A percentile compares a stretch with the other conserved stretches of the same genome.
Conservation (phyloP, 2,888 invertebrate species). For the Plemyria rubiginata region DNA sequence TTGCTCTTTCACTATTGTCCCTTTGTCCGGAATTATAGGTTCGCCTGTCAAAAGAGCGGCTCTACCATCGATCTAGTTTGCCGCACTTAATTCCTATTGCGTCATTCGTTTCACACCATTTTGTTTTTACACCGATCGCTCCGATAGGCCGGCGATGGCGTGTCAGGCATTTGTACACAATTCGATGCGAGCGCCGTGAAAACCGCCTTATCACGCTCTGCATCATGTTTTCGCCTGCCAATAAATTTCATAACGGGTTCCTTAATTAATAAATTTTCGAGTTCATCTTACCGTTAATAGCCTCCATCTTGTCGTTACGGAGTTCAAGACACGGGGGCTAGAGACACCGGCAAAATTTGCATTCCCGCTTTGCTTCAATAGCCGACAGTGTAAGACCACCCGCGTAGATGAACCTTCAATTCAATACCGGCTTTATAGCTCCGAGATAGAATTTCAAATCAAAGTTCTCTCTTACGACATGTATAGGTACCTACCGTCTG, state of each 20-base stretch:
- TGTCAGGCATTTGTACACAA: conserved; percentile 50
- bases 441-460: conserved; percentile 66
- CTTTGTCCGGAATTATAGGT: conserved; percentile 71
- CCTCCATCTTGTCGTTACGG: conserved; percentile 58
- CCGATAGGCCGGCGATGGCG: conserved; percentile 55
- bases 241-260: conserved; percentile 38
- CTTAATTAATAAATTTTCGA: conserved; percentile 51
- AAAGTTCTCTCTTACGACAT: conserved; percentile 50
- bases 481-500: conserved; percentile 61
- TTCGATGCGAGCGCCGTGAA: conserved; percentile 44
- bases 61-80: conserved; percentile 73
- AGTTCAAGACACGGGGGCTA: conserved; percentile 66
- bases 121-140: conserved; percentile 62
- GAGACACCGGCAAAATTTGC: conserved; percentile 79
- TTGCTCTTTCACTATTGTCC: conserved; percentile 76
- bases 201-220: conserved; percentile 50
- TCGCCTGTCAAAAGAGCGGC: conserved; percentile 70
- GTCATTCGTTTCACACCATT: conserved; percentile 72
- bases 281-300: conserved; percentile 55
- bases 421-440: conserved; percentile 76
- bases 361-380: conserved; percentile 76
- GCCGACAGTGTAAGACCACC: conserved; percentile 80
- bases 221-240: conserved; percentile 45
- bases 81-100: conserved; percentile 75
- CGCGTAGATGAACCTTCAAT: conserved; percentile 68